A percentile compares a stretch with the other conserved stretches of the same genome.
Conservation (phyloP, 1,140 invertebrate species). For the Drosophila kurseongensis region DNA sequence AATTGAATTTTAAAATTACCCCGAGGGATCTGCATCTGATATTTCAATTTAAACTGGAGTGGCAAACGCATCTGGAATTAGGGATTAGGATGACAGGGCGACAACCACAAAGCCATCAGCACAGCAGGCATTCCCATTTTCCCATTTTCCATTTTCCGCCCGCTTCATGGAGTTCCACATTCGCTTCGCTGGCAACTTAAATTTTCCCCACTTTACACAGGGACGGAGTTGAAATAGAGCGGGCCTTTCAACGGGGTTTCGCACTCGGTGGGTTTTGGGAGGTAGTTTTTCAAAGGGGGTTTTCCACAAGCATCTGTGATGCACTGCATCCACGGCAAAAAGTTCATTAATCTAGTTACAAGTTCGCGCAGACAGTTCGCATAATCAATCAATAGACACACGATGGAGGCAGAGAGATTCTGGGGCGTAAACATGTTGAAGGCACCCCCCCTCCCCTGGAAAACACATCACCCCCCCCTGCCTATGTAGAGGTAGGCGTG, state of each 20-base stretch:
- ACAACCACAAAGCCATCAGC: slow-evolving; percentile 32
- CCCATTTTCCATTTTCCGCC: not conserved
- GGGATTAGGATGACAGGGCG: slow-evolving; percentile 13
- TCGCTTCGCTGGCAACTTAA: slow-evolving; percentile 16
- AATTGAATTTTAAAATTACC: not conserved
- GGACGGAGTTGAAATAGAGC: slow-evolving; percentile 1
- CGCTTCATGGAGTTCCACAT: slow-evolving; percentile 10
- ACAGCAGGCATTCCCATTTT: not conserved
- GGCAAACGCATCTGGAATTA: slow-evolving; percentile 10
- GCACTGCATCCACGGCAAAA: slow-evolving; percentile 64
- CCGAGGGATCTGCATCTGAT: slow-evolving; percentile 2
- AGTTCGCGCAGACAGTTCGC: slow-evolving; percentile 80
- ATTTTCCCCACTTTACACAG: slow-evolving; percentile 13
- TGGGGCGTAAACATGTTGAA: slow-evolving; percentile 35
- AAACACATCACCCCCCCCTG: not conserved
- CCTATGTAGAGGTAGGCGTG: slow-evolving; percentile 12
- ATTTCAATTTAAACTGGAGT: slow-evolving; percentile 11
- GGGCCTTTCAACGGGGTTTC: not conserved
- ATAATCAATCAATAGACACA: slow-evolving; percentile 80
- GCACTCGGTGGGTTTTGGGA: not conserved
- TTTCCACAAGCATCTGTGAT: slow-evolving; percentile 16
- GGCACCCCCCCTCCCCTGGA: not conserved
- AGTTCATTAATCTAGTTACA: slow-evolving; percentile 84
- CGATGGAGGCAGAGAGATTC: not conserved
- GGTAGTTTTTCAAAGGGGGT: not conserved